Evolutionary conservation across 2,797 vertebrate species (phyloP).

Genomic region (Rhabdophis nuchalis): DNA sequence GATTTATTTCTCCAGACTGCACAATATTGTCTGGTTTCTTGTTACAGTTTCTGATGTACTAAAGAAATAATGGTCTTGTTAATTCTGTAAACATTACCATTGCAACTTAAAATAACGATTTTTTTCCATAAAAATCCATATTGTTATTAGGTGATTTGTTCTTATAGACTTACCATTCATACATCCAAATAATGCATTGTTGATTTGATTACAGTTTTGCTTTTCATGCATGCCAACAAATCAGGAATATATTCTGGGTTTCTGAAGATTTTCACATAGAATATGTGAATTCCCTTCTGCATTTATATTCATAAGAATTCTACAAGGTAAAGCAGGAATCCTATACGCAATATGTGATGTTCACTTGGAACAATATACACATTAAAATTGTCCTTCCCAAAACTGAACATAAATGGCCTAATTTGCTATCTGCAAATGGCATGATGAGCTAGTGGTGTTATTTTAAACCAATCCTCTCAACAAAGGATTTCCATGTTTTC

Average conservation of each 20-base stretch:
- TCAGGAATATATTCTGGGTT: neutral
- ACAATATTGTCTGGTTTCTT: constrained; percentile 43
- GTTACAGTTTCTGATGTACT: constrained; percentile 25
- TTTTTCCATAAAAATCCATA: constrained; percentile 55
- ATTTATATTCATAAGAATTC: neutral
- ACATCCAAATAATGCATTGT: constrained; percentile 35
- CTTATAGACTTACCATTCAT: constrained; percentile 56
- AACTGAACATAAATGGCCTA: neutral
- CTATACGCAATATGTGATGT: neutral
- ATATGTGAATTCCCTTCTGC: neutral
- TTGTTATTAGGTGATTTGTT: constrained; percentile 51
- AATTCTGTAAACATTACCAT: constrained; percentile 39
- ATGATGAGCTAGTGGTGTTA: neutral
- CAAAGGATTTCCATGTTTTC: neutral
- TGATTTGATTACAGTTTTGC: constrained; percentile 53
- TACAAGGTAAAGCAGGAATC: neutral
- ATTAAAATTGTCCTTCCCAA: neutral
- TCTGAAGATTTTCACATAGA: neutral
- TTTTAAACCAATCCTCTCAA: neutral
- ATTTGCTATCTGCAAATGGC: neutral
- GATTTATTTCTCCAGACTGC: constrained; percentile 45
- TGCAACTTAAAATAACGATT: constrained; percentile 58
- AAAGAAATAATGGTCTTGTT: constrained; percentile 46
- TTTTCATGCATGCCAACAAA: neutral
- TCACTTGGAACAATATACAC: neutral